Evolutionary conservation across 2,888 invertebrate species (phyloP), one percentile per base, ranked within the genome.

Genomic region (Ochropleura plecta): DNA sequence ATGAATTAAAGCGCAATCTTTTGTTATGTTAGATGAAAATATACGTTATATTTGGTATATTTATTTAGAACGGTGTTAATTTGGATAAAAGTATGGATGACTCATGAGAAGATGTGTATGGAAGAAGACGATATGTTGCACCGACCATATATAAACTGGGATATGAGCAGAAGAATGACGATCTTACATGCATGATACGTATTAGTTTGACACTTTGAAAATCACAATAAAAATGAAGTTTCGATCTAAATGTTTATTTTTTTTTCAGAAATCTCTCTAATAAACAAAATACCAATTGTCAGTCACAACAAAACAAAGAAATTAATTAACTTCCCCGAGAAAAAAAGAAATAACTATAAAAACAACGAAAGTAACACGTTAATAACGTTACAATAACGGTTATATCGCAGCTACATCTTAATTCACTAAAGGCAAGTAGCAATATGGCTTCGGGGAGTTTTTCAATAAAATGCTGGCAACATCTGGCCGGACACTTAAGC

Each of bases 401-500:
- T 71, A 78, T 83, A 75, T 68, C 86, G 84, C 76, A 82, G 91
- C 92, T 90, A 96, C 95, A 96, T 95, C 96, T 96, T 96, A 96
- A 96, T 96, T 95, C 93, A 96, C 94, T 96, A 92, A 92, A 93
- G 82, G 91, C 91, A 91, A 92, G 89, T 93, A 90, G 88, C 96
- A 95, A 94, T 92, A 95, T 95, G 95, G 95, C 95, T 88, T 80
- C 77, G 91, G 89, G 88, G 95, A 96, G 90, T 96, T 96, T 96
- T 96, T 96, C 96, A 96, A 96, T 96, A 96, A 96, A 96, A 96
- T 81, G 80, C 89, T 90, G 92, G 95, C 88, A 94, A 94, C 96
- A 96, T 94, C 96, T 96, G 96, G 93, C 77, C 79, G 83, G 92
- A 94, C 96, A 96, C 96, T 96, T 96, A 96, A 94, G 95, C 93